Evolutionary conservation across 2,113 vertebrate genomes (phyloP).

Genomic region (Oryzias melastigma): DNA sequence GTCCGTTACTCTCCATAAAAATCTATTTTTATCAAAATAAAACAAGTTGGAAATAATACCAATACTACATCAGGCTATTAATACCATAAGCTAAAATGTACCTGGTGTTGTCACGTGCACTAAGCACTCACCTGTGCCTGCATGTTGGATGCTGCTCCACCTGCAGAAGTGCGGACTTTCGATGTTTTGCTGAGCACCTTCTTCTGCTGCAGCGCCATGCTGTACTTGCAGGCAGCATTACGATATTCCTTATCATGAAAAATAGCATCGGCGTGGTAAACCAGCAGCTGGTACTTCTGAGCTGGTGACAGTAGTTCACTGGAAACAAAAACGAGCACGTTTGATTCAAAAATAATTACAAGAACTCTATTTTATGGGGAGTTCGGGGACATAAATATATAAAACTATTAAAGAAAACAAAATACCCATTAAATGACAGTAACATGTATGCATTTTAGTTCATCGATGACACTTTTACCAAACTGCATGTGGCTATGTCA

Average conservation of each 20-base stretch:
- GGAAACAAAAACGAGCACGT: slow-evolving; percentile 25
- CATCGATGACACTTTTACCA: too few relatives aligned
- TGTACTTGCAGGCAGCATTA: slow-evolving; percentile 97
- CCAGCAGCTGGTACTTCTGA: slow-evolving; percentile 97
- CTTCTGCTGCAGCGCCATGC: slow-evolving; percentile 96
- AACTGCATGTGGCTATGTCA: slow-evolving; percentile 16
- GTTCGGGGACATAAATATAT: too few relatives aligned
- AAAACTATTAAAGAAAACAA: too few relatives aligned
- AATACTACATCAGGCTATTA: too few relatives aligned
- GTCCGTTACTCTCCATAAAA: too few relatives aligned
- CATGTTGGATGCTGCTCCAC: slow-evolving; percentile 85
- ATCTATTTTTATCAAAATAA: too few relatives aligned
- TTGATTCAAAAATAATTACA: neutral
- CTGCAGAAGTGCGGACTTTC: slow-evolving; percentile 93
- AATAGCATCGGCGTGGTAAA: slow-evolving; percentile 95
- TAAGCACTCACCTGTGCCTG: slow-evolving; percentile 85
- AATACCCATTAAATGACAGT: too few relatives aligned
- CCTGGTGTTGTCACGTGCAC: too few relatives aligned
- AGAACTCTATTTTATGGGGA: too few relatives aligned
- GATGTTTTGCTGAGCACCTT: slow-evolving; percentile 97
- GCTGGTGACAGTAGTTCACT: slow-evolving; percentile 95
- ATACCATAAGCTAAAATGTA: too few relatives aligned
- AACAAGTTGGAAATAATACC: too few relatives aligned
- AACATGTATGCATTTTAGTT: neutral
- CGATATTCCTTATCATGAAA: slow-evolving; percentile 98